Base-by-base conservation (phyloP, 2,888 invertebrate species). In the Theretra japonica region DNA sequence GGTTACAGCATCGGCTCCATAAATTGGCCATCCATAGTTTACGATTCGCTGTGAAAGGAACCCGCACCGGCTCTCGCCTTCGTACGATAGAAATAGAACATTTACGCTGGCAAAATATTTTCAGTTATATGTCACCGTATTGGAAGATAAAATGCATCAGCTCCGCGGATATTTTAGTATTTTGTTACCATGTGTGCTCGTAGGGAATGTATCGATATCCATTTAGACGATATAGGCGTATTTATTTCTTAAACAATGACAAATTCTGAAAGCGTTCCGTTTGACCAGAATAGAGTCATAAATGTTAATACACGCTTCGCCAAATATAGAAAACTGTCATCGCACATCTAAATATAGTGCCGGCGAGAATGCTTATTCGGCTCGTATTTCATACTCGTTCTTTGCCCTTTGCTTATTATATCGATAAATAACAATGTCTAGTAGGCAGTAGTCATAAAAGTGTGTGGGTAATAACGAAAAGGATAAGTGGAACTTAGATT, bases 1-100 rank as follows among this genome's bases (percentile, higher is more conserved):
- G 91, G 90, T 88, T 88, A 90, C 88, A 87, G 87, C 88, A 86
- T 88, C 86, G 88, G 81, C 84, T 81, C 91, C 87, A 93, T 93
- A 93, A 92, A 93, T 93, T 90, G 91, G 84, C 90, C 86, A 89
- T 92, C 89, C 89, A 90, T 88, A 88, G 86, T 92, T 93, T 93
- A 93, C 91, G 90, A 91, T 87, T 87, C 86, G 80, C 86, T 86
- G 86, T 84, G 87, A 90, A 87, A 90, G 91, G 90, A 87, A 88
- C 84, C 85, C 83, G 82, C 76, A 79, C 79, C 80, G 79, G 65
- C 23, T 48, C 48, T 81, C 80, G 83, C 82, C 82, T 81, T 86
- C 82, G 80, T 79, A 73, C 78, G 75, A 80, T 79, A 77, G 74
- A 80, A 83, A 82, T 83, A 77, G 77, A 79, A 85, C 86, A 84